A percentile compares a stretch with the other conserved stretches of the same genome.
Conservation (phyloP, 1,140 invertebrate species). For the Dreissena rostriformis region DNA sequence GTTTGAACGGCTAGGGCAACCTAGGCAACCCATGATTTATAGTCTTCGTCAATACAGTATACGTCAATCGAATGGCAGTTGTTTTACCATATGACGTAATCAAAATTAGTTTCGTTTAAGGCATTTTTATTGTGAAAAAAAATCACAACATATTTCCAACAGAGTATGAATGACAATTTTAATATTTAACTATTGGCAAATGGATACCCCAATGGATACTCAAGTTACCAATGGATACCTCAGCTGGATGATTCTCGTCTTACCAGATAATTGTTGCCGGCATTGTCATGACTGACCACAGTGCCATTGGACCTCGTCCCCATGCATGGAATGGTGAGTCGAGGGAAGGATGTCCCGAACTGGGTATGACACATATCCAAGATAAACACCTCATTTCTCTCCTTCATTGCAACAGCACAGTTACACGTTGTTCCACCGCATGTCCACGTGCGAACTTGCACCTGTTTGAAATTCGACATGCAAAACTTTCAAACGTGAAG, state of each 20-base stretch:
- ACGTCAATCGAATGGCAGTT: not conserved
- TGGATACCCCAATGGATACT: too few species aligned
- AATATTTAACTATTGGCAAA: too few species aligned
- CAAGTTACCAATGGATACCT: too few species aligned
- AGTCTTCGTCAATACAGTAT: not conserved
- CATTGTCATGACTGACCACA: not conserved
- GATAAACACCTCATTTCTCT: not conserved
- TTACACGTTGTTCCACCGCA: not conserved
- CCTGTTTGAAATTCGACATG: not conserved
- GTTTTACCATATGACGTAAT: too few species aligned
- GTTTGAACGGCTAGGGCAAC: not conserved
- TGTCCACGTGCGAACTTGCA: conserved; percentile 4
- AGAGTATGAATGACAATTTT: too few species aligned
- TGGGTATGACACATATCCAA: not conserved
- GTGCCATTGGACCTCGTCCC: not conserved
- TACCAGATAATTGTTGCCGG: conserved; percentile 11
- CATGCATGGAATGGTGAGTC: not conserved
- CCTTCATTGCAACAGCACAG: conserved; percentile 4
- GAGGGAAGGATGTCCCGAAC: conserved; percentile 1
- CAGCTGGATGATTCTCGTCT: not conserved
- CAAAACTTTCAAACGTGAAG: too few species aligned
- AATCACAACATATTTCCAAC: too few species aligned
- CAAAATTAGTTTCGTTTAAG: too few species aligned
- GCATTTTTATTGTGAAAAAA: too few species aligned
- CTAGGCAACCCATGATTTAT: not conserved